Conservation (phyloP, 2,888 invertebrate species). For the Pinctada fucata region DNA sequence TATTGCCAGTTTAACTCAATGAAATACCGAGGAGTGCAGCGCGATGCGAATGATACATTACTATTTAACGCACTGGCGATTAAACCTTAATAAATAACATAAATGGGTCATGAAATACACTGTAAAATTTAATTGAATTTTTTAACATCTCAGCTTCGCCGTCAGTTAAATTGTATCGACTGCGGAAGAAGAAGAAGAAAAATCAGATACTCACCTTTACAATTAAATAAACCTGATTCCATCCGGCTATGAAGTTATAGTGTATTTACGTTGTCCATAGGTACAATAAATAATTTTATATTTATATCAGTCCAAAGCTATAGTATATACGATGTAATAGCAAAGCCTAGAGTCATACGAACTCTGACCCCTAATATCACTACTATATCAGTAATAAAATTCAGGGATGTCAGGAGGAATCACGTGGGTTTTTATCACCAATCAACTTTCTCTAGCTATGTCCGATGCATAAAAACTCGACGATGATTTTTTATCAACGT, state of each 20-base stretch:
- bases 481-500: too few relatives aligned
- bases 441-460: slow-evolving; percentile 17
- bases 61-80: not conserved
- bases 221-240: not conserved
- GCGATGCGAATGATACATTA: not conserved
- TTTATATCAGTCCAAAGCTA: not conserved
- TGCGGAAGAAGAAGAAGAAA: too few relatives aligned
- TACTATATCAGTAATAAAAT: slow-evolving; percentile 31
- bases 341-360: not conserved
- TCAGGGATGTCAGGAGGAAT: slow-evolving; percentile 24
- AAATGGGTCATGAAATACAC: not conserved
- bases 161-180: too few relatives aligned
- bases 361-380: slow-evolving; percentile 34
- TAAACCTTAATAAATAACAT: not conserved
- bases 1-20: too few relatives aligned
- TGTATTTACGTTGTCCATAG: not conserved
- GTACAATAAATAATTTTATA: slow-evolving; percentile 2
- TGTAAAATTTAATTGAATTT: slow-evolving; percentile 1
- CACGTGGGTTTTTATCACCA: slow-evolving; percentile 38
- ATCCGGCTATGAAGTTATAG: slow-evolving; percentile 1
- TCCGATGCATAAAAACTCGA: not conserved
- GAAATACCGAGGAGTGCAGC: not conserved
- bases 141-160: not conserved
- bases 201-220: too few relatives aligned
- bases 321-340: not conserved